These are phyloP conservation scores for Agrochola lota DNA, from an alignment of 2,888 invertebrate genomes.

Conservation along the genomic window DNA sequence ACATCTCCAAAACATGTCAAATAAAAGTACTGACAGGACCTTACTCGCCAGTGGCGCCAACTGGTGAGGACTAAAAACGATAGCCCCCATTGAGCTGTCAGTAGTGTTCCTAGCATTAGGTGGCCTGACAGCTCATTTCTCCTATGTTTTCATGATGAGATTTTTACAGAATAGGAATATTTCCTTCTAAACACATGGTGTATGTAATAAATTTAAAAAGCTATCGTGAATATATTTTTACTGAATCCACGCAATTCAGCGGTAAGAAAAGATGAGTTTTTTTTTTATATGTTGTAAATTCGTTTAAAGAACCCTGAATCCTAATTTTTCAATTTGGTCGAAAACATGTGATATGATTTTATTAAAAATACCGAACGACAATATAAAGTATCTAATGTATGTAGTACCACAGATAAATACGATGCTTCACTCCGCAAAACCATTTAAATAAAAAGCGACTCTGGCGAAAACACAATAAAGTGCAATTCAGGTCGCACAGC, in stretches of 20 bases:
- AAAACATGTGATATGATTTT: conserved; percentile 49
- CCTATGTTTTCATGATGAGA: background rate
- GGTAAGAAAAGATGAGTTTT: background rate
- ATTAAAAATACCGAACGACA: background rate
- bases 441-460: too few relatives aligned
- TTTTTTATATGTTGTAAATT: conserved; percentile 40
- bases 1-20: too few relatives aligned
- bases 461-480: too few relatives aligned
- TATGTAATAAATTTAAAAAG: background rate
- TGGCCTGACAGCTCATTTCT: background rate
- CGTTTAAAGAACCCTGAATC: conserved; percentile 46
- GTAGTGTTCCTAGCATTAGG: background rate
- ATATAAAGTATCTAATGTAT: background rate
- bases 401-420: too few relatives aligned
- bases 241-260: background rate
- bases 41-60: too few relatives aligned
- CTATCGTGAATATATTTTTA: background rate
- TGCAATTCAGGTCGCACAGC: too few relatives aligned
- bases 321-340: conserved; percentile 18
- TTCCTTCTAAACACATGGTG: background rate
- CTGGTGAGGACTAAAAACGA: too few relatives aligned
- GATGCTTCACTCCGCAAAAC: too few relatives aligned
- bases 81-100: background rate
- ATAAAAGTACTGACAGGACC: too few relatives aligned
- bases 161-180: background rate